Base-by-base conservation (phyloP, 2,113 vertebrate species). In the Pachypanchax playfairii region DNA sequence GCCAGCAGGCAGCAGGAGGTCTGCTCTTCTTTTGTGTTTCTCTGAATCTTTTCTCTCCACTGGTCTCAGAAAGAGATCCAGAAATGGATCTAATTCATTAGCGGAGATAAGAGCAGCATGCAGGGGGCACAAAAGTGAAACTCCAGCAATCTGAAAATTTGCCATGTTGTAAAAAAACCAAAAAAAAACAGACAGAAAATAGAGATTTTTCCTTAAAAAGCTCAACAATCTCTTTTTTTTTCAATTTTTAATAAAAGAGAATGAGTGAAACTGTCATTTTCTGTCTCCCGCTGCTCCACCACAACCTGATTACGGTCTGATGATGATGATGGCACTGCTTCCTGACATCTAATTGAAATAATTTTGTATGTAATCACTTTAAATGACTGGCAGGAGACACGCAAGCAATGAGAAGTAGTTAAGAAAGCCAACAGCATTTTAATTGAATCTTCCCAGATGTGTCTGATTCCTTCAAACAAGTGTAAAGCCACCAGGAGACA, bases 321-420 rank as follows among this genome's bases (percentile, higher is more conserved):
- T 80, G 83, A 86, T 80, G 83, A 86, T 76, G 85, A 85, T 81
- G 80, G 65, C 74, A 50, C 77, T 70, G 60, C 82, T 75, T 89
- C 82, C 75, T 87, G 85, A 81, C 80, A 74, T 65, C 80, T 86
- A 89, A 86, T 85, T 87, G 85, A 77, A 89, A 85, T 84, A 85
- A 85, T 86, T 33, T 49, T 84, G 76, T 75, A 78, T 71, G 82
- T 89, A 87, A 89, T 87, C 77, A 86, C 79, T 86, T 89, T 87
- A 83, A 85, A 87, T 85, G 75, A 87, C 71, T 80, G 84, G 82
- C 87, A 86, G 82, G 85, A 89, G 85, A 87, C 83, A 78, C 18
- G 58, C 73, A 9, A 59, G 69, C 57, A 28, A 71, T 79, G 73
- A 78, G 80, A 59, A 87, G 84, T 76, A 74, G 78, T 82, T 82